These are phyloP conservation scores for Cantharis nigra DNA, from an alignment of 2,888 invertebrate species.

Conservation along the genomic window DNA sequence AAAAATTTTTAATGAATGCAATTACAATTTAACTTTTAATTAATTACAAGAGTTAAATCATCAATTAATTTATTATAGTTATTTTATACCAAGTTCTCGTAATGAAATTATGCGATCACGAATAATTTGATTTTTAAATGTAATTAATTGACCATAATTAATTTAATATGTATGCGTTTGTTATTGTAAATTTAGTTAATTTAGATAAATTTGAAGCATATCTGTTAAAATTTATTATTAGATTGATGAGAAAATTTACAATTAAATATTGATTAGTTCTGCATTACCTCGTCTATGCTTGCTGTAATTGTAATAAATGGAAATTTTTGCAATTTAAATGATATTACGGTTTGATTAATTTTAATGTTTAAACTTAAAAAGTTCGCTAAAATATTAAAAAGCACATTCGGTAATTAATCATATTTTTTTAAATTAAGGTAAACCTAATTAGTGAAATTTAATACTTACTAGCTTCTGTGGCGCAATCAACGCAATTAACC, in stretches of 20 bases:
- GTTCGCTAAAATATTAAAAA: not conserved
- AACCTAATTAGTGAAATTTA: not conserved
- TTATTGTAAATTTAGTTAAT: not conserved
- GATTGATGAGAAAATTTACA: not conserved
- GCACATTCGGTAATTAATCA: not conserved
- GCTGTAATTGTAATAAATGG: not conserved
- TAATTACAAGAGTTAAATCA: not conserved
- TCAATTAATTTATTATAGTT: not conserved
- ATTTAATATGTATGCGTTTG: not conserved
- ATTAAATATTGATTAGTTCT: not conserved
- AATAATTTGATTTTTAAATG: not conserved
- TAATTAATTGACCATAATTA: not conserved
- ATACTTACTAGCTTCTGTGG: not conserved
- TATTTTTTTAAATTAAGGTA: not conserved
- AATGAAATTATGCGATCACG: not conserved
- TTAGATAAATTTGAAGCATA: not conserved
- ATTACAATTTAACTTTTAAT: not conserved
- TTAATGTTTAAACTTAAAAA: not conserved
- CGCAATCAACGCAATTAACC: not conserved
- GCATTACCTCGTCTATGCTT: not conserved
- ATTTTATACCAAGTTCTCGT: not conserved
- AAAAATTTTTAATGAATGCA: not conserved
- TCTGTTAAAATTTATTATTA: not conserved
- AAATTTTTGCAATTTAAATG: not conserved
- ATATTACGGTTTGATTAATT: not conserved